A percentile compares a stretch with the other conserved stretches of the same genome.
Evolutionary conservation across 2,113 vertebrate genomes (phyloP).

Genomic region (Caloenas nicobarica): DNA sequence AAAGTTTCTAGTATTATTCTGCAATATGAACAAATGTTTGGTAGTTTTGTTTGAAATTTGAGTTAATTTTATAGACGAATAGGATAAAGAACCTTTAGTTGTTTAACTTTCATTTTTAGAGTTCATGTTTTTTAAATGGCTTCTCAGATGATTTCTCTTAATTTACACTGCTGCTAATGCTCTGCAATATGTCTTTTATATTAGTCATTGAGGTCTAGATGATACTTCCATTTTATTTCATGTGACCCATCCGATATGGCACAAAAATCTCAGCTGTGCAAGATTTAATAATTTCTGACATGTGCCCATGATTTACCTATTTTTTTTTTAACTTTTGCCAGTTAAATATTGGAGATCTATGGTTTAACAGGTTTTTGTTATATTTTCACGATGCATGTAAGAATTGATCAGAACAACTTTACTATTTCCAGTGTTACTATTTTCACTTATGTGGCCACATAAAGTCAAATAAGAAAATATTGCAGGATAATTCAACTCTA

Average conservation of each 20-base stretch:
- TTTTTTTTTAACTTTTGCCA: neutral
- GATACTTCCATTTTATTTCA: neutral
- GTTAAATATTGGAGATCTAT: neutral
- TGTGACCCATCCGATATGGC: neutral
- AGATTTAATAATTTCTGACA: neutral
- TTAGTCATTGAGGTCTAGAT: neutral
- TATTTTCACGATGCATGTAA: neutral
- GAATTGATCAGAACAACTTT: neutral
- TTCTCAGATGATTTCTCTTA: neutral
- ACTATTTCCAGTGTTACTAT: neutral
- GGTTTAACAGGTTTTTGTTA: neutral
- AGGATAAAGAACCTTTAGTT: neutral
- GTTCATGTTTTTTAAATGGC: neutral
- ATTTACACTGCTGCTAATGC: neutral
- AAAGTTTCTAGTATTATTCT: neutral
- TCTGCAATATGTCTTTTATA: neutral
- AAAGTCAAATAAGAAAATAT: neutral
- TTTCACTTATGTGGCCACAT: accelerated
- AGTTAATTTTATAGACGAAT: neutral
- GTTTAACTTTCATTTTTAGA: neutral
- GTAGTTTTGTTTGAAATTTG: neutral
- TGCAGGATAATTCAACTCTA: neutral
- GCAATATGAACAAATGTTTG: neutral
- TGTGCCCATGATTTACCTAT: neutral
- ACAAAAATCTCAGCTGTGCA: neutral